Base-by-base conservation (phyloP, 2,888 invertebrate species). In the Tromatobia lineatoria region DNA sequence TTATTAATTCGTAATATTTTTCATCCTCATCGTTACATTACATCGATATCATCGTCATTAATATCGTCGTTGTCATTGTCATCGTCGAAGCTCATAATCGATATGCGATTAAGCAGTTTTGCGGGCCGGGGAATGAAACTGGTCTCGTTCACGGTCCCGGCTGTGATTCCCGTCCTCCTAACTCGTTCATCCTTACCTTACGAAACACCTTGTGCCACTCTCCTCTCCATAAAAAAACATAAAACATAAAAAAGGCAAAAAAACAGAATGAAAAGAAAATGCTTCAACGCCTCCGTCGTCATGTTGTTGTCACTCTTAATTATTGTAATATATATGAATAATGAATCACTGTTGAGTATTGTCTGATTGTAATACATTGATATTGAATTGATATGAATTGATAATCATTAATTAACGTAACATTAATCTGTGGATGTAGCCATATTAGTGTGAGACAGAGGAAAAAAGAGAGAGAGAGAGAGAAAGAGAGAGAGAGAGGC, bases 301-400 rank as follows among this genome's bases (percentile, higher is more conserved):
- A 93, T 93, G 92, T 93, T 93, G 93, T 93, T 93, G 93, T 93
- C 93, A 93, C 91, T 93, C 92, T 93, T 93, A 93, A 93, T 93
- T 92, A 93, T 91, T 93, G 93, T 93, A 93, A 93, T 93, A 93
- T 93, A 93, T 86, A 89, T 90, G 90, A 92, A 93, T 92, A 93
- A 92, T 91, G 92, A 86, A 93, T 93, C 92, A 93, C 91, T 93
- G 92, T 93, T 93, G 92, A 93, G 93, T 93, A 93, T 93, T 93
- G 93, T 93, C 93, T 93, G 93, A 93, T 93, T 93, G 93, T 93
- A 93, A 93, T 93, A 93, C 93, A 93, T 93, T 93, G 92, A 93
- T 93, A 93, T 93, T 92, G 92, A 93, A 93, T 93, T 92, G 92
- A 93, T 93, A 93, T 93, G 92, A 93, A 93, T 92, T 92, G 93